phyloP scores from a whole-genome alignment of 2,888 invertebrate genomes.

The Kuschelorhynchus macadamiae region DNA sequence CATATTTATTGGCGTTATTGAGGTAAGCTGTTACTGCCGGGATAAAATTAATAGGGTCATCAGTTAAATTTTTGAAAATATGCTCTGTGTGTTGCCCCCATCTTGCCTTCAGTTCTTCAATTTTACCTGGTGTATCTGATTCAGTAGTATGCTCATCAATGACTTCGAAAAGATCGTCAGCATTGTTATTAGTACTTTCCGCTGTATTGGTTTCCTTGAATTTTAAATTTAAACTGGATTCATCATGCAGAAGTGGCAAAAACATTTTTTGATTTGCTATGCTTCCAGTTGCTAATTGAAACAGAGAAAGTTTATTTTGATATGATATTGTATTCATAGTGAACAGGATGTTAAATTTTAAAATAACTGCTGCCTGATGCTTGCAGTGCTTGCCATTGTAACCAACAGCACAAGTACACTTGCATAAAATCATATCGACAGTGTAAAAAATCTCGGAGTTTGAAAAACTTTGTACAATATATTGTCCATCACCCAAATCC shows the following conservation, averaged over 20 bases:
- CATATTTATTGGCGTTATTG: not conserved
- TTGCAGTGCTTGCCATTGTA: slow-evolving; percentile 1
- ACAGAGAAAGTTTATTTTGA: not conserved
- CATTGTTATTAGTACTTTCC: no score
- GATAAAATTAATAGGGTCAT: not conserved
- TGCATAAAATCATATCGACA: no score
- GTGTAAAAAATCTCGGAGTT: not conserved
- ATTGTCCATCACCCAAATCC: not conserved
- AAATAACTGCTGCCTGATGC: slow-evolving; percentile 10
- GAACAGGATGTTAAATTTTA: slow-evolving; percentile 3
- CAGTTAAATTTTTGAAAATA: not conserved
- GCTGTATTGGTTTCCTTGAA: not conserved
- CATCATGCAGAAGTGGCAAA: not conserved
- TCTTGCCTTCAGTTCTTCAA: not conserved
- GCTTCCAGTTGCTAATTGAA: not conserved
- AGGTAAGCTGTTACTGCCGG: not conserved
- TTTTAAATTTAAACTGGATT: not conserved
- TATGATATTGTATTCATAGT: slow-evolving; percentile 10
- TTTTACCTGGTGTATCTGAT: not conserved
- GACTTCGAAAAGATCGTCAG: no score
- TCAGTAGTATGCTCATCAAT: no score
- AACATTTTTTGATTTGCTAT: not conserved
- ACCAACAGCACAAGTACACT: not conserved
- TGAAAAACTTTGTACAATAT: not conserved
- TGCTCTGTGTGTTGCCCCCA: not conserved